Evolutionary conservation across 2,888 invertebrate genomes (phyloP), one percentile per base, ranked within the genome.

Genomic region (Epirrita christyi): DNA sequence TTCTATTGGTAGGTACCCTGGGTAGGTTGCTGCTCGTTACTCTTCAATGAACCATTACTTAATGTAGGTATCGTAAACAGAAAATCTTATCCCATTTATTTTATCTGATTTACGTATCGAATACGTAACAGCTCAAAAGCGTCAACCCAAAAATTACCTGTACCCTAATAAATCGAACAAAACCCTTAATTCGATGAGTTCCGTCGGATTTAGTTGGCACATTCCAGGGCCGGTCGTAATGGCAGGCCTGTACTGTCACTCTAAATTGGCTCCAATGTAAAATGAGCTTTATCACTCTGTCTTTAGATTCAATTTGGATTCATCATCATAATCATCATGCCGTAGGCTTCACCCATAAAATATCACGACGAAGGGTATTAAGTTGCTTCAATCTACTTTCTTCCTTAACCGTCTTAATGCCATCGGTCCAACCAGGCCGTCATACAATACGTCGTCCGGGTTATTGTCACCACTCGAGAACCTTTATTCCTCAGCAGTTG

Each of bases 141-240:
- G 55, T 59, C 61, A 59, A 66, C 67, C 71, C 56, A 68, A 65
- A 59, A 68, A 73, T 76, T 70, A 72, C 63, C 64, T 58, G 62
- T 66, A 75, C 78, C 78, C 72, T 73, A 73, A 76, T 78, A 75
- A 75, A 80, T 80, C 76, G 70, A 72, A 76, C 72, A 73, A 76
- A 75, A 73, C 74, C 74, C 74, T 75, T 74, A 76, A 80, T 76
- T 77, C 76, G 70, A 72, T 75, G 68, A 69, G 72, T 70, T 67
- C 64, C 67, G 67, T 58, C 43, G 63, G 76, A 73, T 78, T 80
- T 72, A 73, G 76, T 72, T 70, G 61, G 73, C 73, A 80, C 81
- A 80, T 81, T 54, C 49, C 50, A 41, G 42, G 46, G 29, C 21
- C 38, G 41, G 44, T 28, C 15, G 53, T 49, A 40, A 58, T 53